Conservation (phyloP, 2,113 vertebrate genomes). For the Diphyllodes magnificus region DNA sequence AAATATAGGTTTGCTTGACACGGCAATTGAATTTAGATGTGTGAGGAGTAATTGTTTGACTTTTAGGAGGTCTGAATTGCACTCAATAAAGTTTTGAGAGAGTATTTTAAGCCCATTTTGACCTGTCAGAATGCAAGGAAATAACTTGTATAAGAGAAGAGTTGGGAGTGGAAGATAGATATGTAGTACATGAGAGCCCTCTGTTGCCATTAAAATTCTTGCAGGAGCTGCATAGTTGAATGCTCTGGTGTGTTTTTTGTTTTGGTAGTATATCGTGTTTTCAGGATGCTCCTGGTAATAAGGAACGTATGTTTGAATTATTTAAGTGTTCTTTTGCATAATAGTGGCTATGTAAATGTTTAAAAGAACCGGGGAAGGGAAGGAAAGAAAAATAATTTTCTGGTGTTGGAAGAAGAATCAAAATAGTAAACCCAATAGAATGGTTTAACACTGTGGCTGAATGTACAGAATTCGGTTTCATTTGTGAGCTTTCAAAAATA, state of each 20-base stretch:
- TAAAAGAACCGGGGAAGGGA: not conserved
- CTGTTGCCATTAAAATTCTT: conserved; percentile 40
- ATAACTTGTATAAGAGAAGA: not conserved
- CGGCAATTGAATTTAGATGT: not conserved
- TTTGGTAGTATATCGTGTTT: not conserved
- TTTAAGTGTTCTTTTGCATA: not conserved
- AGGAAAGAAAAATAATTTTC: not conserved
- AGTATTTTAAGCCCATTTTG: not conserved
- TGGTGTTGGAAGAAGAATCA: not conserved
- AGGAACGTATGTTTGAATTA: not conserved
- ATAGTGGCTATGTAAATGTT: not conserved
- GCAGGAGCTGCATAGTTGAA: not conserved
- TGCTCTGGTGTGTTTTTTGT: not conserved
- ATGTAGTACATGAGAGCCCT: conserved; percentile 26
- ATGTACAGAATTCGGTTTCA: not conserved
- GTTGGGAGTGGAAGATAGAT: not conserved
- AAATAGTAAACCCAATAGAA: not conserved
- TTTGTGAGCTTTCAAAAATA: not conserved
- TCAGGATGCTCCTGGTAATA: not conserved
- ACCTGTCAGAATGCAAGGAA: not conserved
- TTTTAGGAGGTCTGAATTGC: not conserved
- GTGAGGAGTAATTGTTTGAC: not conserved
- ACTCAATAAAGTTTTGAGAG: not conserved
- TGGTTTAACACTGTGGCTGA: not conserved
- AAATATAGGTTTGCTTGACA: not conserved